Conservation (phyloP, 1,140 invertebrate genomes). For the Dreissena rostriformis region DNA sequence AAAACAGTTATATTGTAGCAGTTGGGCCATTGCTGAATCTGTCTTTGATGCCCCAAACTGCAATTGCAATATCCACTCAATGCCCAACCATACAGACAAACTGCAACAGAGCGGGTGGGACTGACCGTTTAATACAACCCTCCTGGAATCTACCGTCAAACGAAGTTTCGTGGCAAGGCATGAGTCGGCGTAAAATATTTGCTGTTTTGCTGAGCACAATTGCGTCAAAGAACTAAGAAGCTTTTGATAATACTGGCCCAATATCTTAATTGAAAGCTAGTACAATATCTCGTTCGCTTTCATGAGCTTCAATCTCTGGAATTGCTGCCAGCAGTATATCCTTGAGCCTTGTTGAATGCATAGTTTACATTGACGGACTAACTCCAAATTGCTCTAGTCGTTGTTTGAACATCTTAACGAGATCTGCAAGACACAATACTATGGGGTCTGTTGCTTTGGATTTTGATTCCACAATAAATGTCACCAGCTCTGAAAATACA, state of each 20-base stretch:
- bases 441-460: not conserved
- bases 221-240: slow-evolving; percentile 42
- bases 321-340: slow-evolving; percentile 21
- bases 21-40: slow-evolving; percentile 50
- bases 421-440: slow-evolving; percentile 32
- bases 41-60: slow-evolving; percentile 38
- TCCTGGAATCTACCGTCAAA: slow-evolving; percentile 29
- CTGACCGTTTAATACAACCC: slow-evolving; percentile 34
- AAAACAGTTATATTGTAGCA: slow-evolving; percentile 59
- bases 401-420: slow-evolving; percentile 43
- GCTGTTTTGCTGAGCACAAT: slow-evolving; percentile 50
- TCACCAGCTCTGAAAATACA: slow-evolving; percentile 46
- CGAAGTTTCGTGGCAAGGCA: slow-evolving; percentile 45
- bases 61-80: slow-evolving; percentile 4
- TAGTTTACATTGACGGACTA: too few relatives aligned
- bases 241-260: slow-evolving; percentile 13
- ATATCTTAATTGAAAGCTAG: slow-evolving; percentile 52
- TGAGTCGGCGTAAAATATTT: slow-evolving; percentile 48
- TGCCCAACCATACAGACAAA: slow-evolving; percentile 57
- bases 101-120: slow-evolving; percentile 59
- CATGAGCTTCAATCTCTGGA: slow-evolving; percentile 38
- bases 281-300: slow-evolving; percentile 45
- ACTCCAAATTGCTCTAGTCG: slow-evolving; percentile 33
- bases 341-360: not conserved
- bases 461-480: slow-evolving; percentile 45